Conservation (phyloP, 2,113 vertebrate genomes). For the Leuciscus idus region DNA sequence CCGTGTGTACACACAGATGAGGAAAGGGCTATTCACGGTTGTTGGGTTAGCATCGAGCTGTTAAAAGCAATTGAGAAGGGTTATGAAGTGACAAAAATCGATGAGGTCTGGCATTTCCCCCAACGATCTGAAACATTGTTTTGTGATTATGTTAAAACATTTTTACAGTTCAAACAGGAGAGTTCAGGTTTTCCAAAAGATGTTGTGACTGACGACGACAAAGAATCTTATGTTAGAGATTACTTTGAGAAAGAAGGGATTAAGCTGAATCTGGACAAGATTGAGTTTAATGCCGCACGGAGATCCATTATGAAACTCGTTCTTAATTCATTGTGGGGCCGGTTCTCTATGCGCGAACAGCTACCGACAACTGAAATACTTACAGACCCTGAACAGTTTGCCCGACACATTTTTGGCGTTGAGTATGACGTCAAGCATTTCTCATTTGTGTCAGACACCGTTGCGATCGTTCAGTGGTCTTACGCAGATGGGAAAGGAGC, state of each 20-base stretch:
- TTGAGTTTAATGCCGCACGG: background rate
- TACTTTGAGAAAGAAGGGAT: background rate
- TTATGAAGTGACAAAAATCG: background rate
- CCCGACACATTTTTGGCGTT: too few species aligned
- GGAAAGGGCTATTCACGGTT: background rate
- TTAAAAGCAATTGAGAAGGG: background rate
- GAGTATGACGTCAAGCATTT: background rate
- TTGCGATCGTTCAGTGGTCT: background rate
- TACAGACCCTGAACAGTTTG: background rate
- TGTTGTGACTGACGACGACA: background rate
- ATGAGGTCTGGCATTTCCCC: background rate
- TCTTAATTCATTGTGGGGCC: background rate
- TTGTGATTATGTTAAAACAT: too few species aligned
- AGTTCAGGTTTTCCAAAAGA: background rate
- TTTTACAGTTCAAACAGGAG: background rate
- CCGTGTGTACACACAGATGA: background rate
- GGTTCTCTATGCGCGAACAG: background rate
- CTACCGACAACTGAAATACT: background rate
- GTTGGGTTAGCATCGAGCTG: constrained; percentile 9
- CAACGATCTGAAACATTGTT: too few species aligned
- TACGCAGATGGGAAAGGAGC: background rate
- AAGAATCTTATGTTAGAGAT: background rate
- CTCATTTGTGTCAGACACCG: too few species aligned
- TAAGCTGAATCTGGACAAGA: background rate
- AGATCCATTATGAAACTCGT: background rate